phyloP scores from a whole-genome alignment of 2,113 vertebrate genomes.

The Xyrauchen texanus region DNA sequence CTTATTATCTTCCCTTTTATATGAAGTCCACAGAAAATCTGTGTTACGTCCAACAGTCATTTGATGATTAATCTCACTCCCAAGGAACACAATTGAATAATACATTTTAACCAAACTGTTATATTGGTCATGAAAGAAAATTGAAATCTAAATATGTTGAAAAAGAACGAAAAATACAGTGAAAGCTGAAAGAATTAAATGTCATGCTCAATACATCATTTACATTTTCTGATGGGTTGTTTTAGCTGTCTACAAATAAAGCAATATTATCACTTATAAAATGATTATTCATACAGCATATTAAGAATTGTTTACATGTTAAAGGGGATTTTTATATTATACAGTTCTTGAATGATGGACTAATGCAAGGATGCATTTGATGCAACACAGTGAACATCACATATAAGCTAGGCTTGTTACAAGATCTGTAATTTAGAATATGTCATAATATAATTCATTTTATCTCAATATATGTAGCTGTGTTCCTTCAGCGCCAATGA shows the following conservation, averaged over 20 bases:
- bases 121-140: not conserved
- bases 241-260: not conserved
- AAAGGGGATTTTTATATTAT: not conserved
- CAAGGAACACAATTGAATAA: conserved; percentile 16
- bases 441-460: not conserved
- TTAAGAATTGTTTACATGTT: conserved; percentile 14
- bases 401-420: not conserved
- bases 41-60: conserved; percentile 22
- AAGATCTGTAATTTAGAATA: not conserved
- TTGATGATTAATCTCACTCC: conserved; percentile 13
- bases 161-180: not conserved
- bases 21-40: conserved; percentile 15
- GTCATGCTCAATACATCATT: conserved; percentile 11
- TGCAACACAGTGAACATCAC: conserved; percentile 18
- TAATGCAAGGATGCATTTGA: not conserved
- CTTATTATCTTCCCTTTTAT: conserved; percentile 1
- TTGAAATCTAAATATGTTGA: not conserved
- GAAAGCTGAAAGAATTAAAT: conserved; percentile 2
- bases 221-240: conserved; percentile 11
- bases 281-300: conserved; percentile 21
- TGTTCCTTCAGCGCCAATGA: too few relatives aligned
- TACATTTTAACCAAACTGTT: not conserved
- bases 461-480: not conserved
- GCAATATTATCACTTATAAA: conserved; percentile 19
- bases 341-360: conserved; percentile 1